A percentile compares a stretch with the other conserved stretches of the same genome.
These are phyloP conservation scores for Drymodes brunneopygia DNA, from an alignment of 2,113 vertebrate genomes.

Conservation along the genomic window DNA sequence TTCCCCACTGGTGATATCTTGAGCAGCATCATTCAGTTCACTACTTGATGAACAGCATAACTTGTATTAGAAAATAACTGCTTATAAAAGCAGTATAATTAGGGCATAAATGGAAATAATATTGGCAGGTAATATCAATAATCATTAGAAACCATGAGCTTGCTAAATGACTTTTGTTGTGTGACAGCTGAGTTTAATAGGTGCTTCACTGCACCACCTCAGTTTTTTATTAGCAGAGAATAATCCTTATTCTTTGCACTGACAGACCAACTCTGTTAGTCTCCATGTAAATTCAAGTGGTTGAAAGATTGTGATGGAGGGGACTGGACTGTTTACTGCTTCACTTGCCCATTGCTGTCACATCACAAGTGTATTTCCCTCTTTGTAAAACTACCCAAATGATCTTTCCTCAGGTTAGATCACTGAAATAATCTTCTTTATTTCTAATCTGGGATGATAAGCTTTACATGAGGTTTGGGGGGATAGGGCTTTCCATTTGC, in stretches of 20 bases:
- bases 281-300: slow-evolving; percentile 13
- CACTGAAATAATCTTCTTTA: slow-evolving; percentile 29
- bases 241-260: slow-evolving; percentile 1
- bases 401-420: slow-evolving; percentile 35
- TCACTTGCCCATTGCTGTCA: background rate
- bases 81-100: background rate
- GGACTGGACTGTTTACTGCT: background rate
- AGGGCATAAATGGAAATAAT: background rate
- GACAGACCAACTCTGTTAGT: slow-evolving; percentile 39
- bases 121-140: background rate
- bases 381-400: background rate
- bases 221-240: background rate
- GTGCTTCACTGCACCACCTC: background rate
- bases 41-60: background rate
- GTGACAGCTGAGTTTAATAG: background rate
- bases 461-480: background rate
- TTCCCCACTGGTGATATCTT: background rate
- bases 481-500: background rate
- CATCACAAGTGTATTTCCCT: background rate
- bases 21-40: background rate
- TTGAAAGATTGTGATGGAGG: background rate
- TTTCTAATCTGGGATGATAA: slow-evolving; percentile 29
- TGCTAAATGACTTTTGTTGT: background rate
- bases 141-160: background rate
- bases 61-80: background rate